Percentiles rank a stretch among this genome's conserved stretches.
Evolutionary conservation across 2,113 vertebrate species (phyloP).

Genomic region (Calonectris borealis): DNA sequence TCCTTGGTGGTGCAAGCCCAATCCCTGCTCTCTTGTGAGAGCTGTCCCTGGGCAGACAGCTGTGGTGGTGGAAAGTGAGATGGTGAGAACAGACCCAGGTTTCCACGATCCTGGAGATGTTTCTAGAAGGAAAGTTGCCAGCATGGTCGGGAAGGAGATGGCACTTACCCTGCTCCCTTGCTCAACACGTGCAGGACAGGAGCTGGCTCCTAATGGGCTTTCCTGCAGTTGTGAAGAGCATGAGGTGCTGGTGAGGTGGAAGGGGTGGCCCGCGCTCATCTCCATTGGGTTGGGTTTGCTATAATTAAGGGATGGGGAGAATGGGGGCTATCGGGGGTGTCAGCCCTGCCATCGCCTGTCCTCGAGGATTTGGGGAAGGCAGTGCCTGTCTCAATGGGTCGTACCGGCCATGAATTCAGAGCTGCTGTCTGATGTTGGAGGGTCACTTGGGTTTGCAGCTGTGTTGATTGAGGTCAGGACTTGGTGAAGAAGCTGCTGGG

Average conservation of each 20-base stretch:
- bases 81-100: background rate
- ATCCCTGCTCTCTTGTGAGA: background rate
- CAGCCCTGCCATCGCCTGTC: background rate
- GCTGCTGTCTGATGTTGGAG: background rate
- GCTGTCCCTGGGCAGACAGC: background rate
- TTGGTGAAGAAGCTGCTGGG: background rate
- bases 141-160: background rate
- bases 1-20: background rate
- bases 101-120: background rate
- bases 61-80: background rate
- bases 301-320: background rate
- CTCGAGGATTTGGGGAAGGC: rapidly evolving
- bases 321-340: rapidly evolving
- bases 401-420: background rate
- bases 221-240: background rate
- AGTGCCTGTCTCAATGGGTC: rapidly evolving
- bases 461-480: background rate
- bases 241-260: background rate
- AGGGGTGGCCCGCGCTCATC: rapidly evolving
- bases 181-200: background rate
- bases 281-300: background rate
- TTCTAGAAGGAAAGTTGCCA: background rate
- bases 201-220: background rate
- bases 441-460: background rate
- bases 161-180: background rate